Conservation (phyloP, 2,888 invertebrate genomes). For the Temnothorax ravouxi region DNA sequence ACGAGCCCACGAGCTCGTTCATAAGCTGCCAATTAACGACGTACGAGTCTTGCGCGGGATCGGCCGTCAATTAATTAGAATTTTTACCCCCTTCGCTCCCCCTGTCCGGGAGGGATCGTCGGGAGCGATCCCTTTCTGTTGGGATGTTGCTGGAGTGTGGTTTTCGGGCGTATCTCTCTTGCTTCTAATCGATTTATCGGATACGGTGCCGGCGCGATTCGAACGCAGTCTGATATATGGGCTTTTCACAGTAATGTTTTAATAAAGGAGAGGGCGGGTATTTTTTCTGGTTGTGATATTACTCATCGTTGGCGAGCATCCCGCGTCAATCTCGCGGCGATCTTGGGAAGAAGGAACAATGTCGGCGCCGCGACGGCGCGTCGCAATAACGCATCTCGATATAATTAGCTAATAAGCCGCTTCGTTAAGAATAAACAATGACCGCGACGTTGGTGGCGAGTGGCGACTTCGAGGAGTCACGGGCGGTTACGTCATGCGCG, state of each 20-base stretch:
- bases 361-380: conserved; percentile 68
- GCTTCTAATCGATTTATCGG: conserved; percentile 32
- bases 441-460: conserved; percentile 74
- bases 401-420: conserved; percentile 79
- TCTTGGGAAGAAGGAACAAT: conserved; percentile 59
- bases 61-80: conserved; percentile 84
- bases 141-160: neutral
- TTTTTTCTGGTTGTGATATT: conserved; percentile 56
- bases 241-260: neutral
- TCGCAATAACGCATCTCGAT: conserved; percentile 77
- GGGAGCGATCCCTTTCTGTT: neutral
- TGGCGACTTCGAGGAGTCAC: conserved; percentile 57
- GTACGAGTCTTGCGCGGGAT: conserved; percentile 82
- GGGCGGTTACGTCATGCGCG: conserved; percentile 67
- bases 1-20: conserved; percentile 80
- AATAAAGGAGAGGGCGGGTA: conserved; percentile 42
- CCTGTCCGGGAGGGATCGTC: neutral
- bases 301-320: conserved; percentile 63
- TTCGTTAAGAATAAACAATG: conserved; percentile 73
- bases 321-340: conserved; percentile 23
- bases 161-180: neutral
- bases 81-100: conserved; percentile 65
- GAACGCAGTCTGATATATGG: neutral
- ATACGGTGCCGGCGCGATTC: neutral
- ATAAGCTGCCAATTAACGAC: conserved; percentile 85